phyloP scores from a whole-genome alignment of 1,140 invertebrate species.

The Temnothorax curvispinosus region DNA sequence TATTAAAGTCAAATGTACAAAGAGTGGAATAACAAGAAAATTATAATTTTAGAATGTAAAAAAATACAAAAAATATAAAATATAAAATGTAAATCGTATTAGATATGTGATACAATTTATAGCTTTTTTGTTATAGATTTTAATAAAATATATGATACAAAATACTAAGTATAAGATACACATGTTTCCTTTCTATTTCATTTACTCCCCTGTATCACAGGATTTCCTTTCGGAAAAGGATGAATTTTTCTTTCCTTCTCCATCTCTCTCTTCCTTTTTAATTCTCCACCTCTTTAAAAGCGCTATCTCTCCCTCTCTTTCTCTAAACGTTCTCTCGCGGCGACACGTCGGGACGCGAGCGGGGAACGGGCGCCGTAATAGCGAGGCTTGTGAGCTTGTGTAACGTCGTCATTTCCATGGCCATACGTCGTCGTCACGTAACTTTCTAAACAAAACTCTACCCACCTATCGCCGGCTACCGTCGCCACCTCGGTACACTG shows the following conservation, averaged over 20 bases:
- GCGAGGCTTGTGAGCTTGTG: conserved; percentile 70
- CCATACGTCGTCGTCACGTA: conserved; percentile 71
- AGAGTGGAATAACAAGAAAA: background rate
- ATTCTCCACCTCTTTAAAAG: background rate
- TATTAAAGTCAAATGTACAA: background rate
- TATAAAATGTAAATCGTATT: background rate
- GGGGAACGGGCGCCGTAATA: conserved; percentile 45
- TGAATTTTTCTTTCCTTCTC: background rate
- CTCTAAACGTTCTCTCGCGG: background rate
- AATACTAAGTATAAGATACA: background rate
- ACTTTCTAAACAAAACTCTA: conserved; percentile 79
- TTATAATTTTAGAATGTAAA: background rate
- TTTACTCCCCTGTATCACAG: background rate
- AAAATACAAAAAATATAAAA: background rate
- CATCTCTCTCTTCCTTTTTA: background rate
- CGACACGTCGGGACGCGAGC: conserved; percentile 8
- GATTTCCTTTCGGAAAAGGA: background rate
- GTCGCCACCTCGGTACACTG: conserved; percentile 24
- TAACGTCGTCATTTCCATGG: conserved; percentile 77
- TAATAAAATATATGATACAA: background rate
- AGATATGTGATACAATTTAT: no score
- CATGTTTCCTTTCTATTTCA: background rate
- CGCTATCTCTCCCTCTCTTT: background rate
- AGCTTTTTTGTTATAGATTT: no score
- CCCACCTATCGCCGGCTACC: conserved; percentile 35